Evolutionary conservation across 2,888 invertebrate genomes (phyloP).

Genomic region (Mylabris sibirica): DNA sequence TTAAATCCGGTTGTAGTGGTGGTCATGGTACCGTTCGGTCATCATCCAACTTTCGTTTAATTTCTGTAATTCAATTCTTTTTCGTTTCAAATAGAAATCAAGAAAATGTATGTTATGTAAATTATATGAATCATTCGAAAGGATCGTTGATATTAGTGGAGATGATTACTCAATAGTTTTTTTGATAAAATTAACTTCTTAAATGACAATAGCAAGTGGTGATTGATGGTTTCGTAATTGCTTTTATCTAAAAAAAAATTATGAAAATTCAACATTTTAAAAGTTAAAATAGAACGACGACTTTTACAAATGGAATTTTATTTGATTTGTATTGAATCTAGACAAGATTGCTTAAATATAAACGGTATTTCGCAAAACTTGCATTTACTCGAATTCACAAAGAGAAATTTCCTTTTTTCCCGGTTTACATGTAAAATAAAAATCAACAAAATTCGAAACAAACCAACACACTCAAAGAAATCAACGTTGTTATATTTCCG

Average conservation of each 20-base stretch:
- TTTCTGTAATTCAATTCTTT: neutral
- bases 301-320: too few relatives aligned
- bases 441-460: neutral
- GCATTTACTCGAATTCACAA: neutral
- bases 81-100: conserved; percentile 3
- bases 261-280: neutral
- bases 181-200: neutral
- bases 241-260: neutral
- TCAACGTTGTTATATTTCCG: neutral
- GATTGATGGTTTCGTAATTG: neutral
- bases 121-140: conserved; percentile 28
- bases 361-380: neutral
- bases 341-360: neutral
- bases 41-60: conserved; percentile 1
- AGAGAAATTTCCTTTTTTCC: neutral
- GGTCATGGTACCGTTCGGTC: neutral
- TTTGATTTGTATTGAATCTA: too few relatives aligned
- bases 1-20: conserved; percentile 2
- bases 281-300: neutral
- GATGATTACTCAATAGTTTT: neutral
- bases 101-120: conserved; percentile 25
- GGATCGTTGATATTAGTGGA: neutral
- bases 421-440: neutral
- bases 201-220: neutral
- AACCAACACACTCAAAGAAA: neutral